Evolutionary conservation across 2,113 vertebrate genomes (phyloP).

Genomic region (Hippocampus abdominalis): DNA sequence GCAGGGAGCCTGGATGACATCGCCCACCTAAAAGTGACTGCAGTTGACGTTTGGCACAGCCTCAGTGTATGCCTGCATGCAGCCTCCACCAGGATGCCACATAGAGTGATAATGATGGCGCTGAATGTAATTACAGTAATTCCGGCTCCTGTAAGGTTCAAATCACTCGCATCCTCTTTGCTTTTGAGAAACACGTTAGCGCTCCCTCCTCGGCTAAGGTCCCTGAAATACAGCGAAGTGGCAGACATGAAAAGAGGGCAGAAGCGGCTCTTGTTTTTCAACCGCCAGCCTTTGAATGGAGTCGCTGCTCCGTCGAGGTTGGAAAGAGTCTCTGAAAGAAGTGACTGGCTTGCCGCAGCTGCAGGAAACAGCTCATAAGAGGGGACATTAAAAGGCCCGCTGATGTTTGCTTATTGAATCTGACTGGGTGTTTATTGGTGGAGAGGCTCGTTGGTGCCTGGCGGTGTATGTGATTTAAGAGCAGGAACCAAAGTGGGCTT

Average conservation of each 20-base stretch:
- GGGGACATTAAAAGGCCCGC: constrained; percentile 18
- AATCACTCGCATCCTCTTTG: constrained; percentile 55
- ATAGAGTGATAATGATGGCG: constrained; percentile 32
- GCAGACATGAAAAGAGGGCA: constrained; percentile 35
- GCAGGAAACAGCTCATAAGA: constrained; percentile 33
- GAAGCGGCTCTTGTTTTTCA: constrained; percentile 25
- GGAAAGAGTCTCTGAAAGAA: constrained; percentile 33
- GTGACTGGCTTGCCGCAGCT: constrained; percentile 38
- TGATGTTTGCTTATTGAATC: constrained; percentile 38
- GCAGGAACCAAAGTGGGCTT: not conserved
- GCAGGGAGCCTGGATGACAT: not conserved
- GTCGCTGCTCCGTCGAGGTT: constrained; percentile 21
- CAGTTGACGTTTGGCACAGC: constrained; percentile 25
- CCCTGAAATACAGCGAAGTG: constrained; percentile 39
- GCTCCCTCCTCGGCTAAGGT: constrained; percentile 36
- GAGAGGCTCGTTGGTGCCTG: constrained; percentile 4
- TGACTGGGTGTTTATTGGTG: constrained; percentile 28
- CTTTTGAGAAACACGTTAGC: constrained; percentile 49
- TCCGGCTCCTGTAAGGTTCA: constrained; percentile 46
- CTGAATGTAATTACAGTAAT: constrained; percentile 54
- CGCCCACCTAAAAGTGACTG: constrained; percentile 21
- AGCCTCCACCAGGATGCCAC: constrained; percentile 35
- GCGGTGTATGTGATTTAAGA: constrained; percentile 8
- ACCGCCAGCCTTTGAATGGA: constrained; percentile 31
- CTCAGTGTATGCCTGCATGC: constrained; percentile 4